These are phyloP conservation scores for Zosterops japonicus DNA, from an alignment of 2,113 vertebrate species.

Conservation along the genomic window DNA sequence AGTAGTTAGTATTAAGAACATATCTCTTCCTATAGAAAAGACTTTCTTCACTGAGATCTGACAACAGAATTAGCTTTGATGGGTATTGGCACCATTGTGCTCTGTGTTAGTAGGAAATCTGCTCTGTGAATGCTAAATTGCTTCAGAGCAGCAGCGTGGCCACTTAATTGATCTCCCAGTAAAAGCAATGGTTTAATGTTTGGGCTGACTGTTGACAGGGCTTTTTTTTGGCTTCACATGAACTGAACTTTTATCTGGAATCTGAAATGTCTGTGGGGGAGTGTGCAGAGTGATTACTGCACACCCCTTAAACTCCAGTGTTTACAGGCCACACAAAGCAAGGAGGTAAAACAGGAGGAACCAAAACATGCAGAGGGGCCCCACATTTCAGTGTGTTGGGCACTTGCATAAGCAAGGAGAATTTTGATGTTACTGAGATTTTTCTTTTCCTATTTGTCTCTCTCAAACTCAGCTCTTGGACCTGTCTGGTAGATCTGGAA, in stretches of 20 bases:
- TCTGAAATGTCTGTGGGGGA: background rate
- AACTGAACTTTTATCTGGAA: background rate
- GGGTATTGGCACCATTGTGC: background rate
- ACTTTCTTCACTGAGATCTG: background rate
- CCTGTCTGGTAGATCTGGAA: slow-evolving; percentile 94
- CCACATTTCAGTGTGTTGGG: background rate
- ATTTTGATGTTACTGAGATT: background rate
- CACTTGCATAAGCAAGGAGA: background rate
- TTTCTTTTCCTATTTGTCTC: background rate
- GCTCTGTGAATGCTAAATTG: background rate
- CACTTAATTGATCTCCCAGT: background rate
- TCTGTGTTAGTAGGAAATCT: background rate
- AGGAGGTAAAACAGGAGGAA: background rate
- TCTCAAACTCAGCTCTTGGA: slow-evolving; percentile 84
- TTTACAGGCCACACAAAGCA: background rate
- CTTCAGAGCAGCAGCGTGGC: background rate
- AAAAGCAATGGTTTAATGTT: background rate
- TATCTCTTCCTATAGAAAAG: background rate
- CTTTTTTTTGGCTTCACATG: background rate
- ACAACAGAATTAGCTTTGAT: background rate
- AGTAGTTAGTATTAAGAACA: background rate
- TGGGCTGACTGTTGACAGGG: background rate
- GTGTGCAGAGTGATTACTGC: background rate
- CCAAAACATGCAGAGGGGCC: background rate
- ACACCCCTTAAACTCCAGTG: background rate